Percentiles rank a stretch among this genome's conserved stretches.
These are phyloP conservation scores for Frieseomelitta varia DNA, from an alignment of 1,140 invertebrate species.

Conservation along the genomic window DNA sequence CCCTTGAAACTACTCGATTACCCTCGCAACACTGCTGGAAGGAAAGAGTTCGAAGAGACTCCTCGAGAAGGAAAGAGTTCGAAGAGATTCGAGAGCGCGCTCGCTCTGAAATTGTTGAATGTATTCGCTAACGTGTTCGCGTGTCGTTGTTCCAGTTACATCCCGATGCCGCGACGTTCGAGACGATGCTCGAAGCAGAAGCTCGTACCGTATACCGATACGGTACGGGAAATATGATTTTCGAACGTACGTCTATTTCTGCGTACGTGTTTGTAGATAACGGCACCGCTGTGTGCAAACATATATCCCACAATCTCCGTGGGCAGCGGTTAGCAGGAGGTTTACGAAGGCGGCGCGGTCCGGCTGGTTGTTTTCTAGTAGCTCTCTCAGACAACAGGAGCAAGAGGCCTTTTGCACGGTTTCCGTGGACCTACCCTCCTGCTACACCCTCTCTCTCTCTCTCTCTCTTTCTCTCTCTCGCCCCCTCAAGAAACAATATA, in stretches of 20 bases:
- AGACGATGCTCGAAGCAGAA: too few species aligned
- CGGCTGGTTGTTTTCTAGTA: constrained; percentile 48
- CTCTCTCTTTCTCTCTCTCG: constrained; percentile 50
- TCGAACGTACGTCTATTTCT: constrained; percentile 27
- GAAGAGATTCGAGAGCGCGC: not conserved
- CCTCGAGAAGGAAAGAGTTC: not conserved
- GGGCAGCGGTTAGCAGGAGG: constrained; percentile 48
- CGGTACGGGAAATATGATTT: constrained; percentile 16
- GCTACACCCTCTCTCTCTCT: constrained; percentile 5
- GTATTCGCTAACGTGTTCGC: not conserved
- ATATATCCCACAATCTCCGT: constrained; percentile 63
- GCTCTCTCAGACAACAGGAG: constrained; percentile 33
- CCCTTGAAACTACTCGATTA: not conserved
- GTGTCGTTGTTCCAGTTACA: not conserved
- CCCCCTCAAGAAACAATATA: constrained; percentile 75
- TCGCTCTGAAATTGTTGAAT: not conserved
- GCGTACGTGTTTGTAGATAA: constrained; percentile 37
- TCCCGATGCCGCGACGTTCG: not conserved
- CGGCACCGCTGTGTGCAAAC: constrained; percentile 9
- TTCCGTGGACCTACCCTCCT: constrained; percentile 37
- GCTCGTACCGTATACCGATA: not conserved
- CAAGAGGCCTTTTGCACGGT: constrained; percentile 44
- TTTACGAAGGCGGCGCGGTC: not conserved
- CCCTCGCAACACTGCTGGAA: not conserved
- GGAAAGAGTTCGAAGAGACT: not conserved